Evolutionary conservation across 1,140 invertebrate genomes (phyloP), one percentile per base, ranked within the genome.

Genomic region (Plectrocnemia conspersa): DNA sequence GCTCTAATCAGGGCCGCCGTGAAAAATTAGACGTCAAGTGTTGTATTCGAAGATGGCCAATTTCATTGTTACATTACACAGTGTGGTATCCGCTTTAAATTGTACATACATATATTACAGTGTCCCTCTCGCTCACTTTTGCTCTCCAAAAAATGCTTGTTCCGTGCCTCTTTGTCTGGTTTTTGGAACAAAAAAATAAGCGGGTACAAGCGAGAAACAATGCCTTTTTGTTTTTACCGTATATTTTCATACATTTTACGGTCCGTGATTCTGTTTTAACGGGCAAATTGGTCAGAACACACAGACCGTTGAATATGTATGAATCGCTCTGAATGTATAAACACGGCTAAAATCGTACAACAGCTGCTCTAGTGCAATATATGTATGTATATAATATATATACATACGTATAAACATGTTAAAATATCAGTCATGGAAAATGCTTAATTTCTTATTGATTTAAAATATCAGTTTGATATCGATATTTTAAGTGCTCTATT

Each of bases 211-310:
- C 35, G 24, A 46, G 58, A 47, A 61, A 61, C 59, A 61, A 61
- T 61, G 59, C 59, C 59, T 61, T 61, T 61, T 61, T 61, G 54
- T 61, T 61, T 50, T 61, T 61, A 61, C 59, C 54, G 59, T 61
- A 61, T 61, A 61, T 61, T 61, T 61, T 61, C 59, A 61, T 61
- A 61, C 59, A 61, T 61, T 61, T 61, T 57, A 61, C 59, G 59
- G 59, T 61, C 59, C 55, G 59, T 61, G 59, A 54, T 56, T 61
- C 59, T 57, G 59, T 61, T 61, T 61, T 57, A 61, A 61, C 59
- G 59, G 59, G 59, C 59, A 61, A 61, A 61, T 61, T 61, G 59
- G 59, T 61, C 59, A 61, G 59, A 61, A 57, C 54, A 56, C 58
- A 56, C 59, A 35, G 49, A 25, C 29, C 50, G 50, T 44, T 61